Conservation (phyloP, 2,113 vertebrate genomes). For the Coptodon rendalli region DNA sequence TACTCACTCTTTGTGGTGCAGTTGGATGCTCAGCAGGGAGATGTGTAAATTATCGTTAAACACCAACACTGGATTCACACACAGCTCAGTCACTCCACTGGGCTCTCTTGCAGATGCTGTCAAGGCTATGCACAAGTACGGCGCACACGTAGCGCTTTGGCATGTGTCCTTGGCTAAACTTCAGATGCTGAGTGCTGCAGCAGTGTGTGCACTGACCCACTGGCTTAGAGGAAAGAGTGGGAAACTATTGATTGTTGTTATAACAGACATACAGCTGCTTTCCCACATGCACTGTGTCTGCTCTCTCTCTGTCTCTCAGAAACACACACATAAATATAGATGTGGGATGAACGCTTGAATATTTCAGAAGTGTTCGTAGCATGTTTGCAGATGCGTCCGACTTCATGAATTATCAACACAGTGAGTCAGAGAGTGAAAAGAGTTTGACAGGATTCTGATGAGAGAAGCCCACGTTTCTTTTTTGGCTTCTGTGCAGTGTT, state of each 20-base stretch:
- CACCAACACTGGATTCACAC: neutral
- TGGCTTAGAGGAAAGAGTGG: neutral
- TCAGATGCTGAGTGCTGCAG: conserved; percentile 27
- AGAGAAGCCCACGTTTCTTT: neutral
- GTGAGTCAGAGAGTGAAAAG: neutral
- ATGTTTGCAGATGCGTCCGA: neutral
- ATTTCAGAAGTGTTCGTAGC: neutral
- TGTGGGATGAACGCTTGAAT: neutral
- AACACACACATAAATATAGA: neutral
- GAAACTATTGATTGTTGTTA: conserved; percentile 46
- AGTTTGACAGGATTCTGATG: neutral
- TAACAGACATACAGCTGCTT: neutral
- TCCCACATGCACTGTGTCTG: neutral
- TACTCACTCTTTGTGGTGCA: neutral
- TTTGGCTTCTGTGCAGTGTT: neutral
- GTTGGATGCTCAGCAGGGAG: neutral
- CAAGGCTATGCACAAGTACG: neutral
- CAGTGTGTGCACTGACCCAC: conserved; percentile 36
- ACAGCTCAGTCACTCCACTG: neutral
- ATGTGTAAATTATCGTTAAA: conserved; percentile 15
- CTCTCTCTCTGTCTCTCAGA: neutral
- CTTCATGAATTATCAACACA: conserved; percentile 13
- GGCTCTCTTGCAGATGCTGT: neutral
- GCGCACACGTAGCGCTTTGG: neutral
- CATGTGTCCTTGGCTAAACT: conserved; percentile 27